Conservation (phyloP, 2,113 vertebrate species). For the Aix galericulata region DNA sequence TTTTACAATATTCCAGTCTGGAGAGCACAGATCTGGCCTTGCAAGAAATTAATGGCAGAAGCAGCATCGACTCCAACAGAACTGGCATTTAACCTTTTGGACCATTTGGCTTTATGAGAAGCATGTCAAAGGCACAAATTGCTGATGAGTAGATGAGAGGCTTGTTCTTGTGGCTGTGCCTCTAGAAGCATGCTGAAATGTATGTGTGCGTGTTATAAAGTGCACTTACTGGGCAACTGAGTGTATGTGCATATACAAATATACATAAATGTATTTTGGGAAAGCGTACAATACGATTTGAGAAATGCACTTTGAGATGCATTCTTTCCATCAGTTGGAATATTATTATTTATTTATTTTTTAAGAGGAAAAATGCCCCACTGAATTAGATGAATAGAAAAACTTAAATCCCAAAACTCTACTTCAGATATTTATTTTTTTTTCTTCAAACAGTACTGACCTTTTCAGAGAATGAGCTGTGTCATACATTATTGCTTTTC, state of each 20-base stretch:
- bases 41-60: neutral
- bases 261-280: neutral
- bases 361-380: accelerated
- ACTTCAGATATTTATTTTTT: neutral
- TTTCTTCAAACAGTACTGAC: neutral
- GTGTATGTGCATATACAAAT: neutral
- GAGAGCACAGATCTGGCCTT: neutral
- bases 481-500: neutral
- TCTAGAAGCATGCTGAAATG: neutral
- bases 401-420: neutral
- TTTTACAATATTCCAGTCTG: neutral
- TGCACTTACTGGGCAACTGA: neutral
- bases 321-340: neutral
- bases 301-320: neutral
- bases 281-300: too few relatives aligned
- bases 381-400: neutral
- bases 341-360: neutral
- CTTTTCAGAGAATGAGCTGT: neutral
- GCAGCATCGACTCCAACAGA: neutral
- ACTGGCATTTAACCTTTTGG: neutral
- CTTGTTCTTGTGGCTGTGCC: neutral
- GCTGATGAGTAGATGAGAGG: neutral
- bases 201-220: neutral
- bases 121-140: neutral
- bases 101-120: neutral